Base-by-base conservation (phyloP, 2,797 vertebrate genomes). In the Varecia variegata region DNA sequence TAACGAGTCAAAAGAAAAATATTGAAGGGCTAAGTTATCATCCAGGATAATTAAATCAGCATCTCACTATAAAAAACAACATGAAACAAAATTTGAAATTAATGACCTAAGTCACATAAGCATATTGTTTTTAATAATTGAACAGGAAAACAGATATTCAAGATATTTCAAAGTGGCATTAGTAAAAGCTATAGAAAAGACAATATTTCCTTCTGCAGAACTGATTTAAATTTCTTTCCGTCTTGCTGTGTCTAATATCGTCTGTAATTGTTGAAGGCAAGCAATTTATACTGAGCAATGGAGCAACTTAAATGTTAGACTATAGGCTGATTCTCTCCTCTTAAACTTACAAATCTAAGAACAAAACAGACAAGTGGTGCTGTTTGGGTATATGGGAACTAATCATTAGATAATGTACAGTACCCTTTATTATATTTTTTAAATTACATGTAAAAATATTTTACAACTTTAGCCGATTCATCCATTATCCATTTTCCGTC, bases 51-150 rank as follows among this genome's bases (percentile, higher is more conserved):
- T 85, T 76, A 92, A 32, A 93, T 30, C 7, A 93, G 23, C 38
- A 65, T 94, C 50, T 92, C 73, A 47, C 71, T 43, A 20, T 70
- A 65, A 27, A 82, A 92, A 95, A 94, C 40, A 94, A 68, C 79
- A 94, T 68, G 68, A 83, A 85, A 77, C 27, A 82, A 97, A 97
- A 93, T 79, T 87, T 68, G 70, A 58, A 95, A 94, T 77, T 90
- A 96, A 93, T 95, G 74, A 70, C 67, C 58, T 32, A 79, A 71
- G 60, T 97, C 95, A 88, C 94, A 56, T 1, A 20, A 88, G 40
- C 40, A 35, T 83, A 91, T 89, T 86, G 82, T 96, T 86, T 94
- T 97, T 88, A 95, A 96, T 93, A 95, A 97, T 83, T 95, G 52
- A 96, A 76, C 27, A 87, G 82, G 88, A 97, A 96, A 95, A 95